phyloP scores from a whole-genome alignment of 2,113 vertebrate species.

The Macrotis lagotis region DNA sequence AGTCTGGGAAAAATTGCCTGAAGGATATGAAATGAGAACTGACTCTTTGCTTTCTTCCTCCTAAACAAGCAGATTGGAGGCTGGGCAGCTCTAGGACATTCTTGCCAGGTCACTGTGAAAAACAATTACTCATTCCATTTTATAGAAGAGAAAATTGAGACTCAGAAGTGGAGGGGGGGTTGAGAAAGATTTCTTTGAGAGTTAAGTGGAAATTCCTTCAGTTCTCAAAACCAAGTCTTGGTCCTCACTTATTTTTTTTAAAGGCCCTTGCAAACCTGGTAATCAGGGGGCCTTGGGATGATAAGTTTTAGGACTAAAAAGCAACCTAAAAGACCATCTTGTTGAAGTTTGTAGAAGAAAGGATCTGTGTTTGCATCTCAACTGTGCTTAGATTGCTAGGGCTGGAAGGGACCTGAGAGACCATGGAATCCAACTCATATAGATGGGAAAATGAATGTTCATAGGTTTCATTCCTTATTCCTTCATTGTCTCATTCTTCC shows the following conservation, averaged over 20 bases:
- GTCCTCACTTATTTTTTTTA: not conserved
- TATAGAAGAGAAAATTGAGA: not conserved
- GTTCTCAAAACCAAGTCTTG: not conserved
- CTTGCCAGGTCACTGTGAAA: not conserved
- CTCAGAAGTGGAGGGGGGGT: not conserved
- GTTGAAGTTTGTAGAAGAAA: not conserved
- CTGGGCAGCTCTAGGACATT: not conserved
- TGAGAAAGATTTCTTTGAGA: not conserved
- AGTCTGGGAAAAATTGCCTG: no score
- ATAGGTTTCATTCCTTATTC: no score
- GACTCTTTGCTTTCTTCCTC: not conserved
- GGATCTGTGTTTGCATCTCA: not conserved
- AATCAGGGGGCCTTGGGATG: not conserved
- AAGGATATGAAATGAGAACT: no score
- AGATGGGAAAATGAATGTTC: no score
- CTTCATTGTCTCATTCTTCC: no score
- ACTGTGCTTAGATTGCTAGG: not conserved
- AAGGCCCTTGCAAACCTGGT: not conserved
- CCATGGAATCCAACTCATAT: constrained; percentile 38
- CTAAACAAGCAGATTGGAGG: not conserved
- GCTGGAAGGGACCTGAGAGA: not conserved
- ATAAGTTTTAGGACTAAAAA: not conserved
- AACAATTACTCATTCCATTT: not conserved
- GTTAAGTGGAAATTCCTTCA: not conserved
- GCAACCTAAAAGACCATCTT: not conserved